These are phyloP conservation scores for Heterodera filipjevi DNA, from an alignment of 2,888 invertebrate species.

Conservation along the genomic window DNA sequence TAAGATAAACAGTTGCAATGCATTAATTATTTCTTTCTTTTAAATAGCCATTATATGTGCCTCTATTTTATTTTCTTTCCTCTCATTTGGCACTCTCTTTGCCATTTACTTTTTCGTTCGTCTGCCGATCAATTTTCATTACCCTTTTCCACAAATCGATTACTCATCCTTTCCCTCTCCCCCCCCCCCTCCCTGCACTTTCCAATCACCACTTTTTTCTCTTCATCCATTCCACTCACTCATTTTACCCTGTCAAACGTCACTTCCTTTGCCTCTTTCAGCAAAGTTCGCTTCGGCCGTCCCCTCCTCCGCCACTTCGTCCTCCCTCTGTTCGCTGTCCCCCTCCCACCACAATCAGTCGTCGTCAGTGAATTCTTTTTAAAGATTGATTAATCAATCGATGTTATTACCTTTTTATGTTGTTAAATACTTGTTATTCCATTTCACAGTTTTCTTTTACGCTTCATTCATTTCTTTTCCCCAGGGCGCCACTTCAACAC, in stretches of 20 bases:
- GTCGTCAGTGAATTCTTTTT: background rate
- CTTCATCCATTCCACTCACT: background rate
- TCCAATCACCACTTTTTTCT: background rate
- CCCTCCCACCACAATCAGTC: slow-evolving; percentile 19
- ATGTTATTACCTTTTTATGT: background rate
- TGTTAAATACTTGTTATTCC: background rate
- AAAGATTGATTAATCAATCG: background rate
- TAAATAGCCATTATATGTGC: too few species aligned
- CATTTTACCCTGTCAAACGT: background rate
- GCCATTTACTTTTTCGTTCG: background rate
- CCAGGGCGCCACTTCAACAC: background rate
- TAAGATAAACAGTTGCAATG: background rate
- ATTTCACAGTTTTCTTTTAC: background rate
- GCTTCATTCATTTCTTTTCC: background rate
- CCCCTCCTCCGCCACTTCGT: slow-evolving; percentile 1
- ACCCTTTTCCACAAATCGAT: background rate
- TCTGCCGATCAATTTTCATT: background rate
- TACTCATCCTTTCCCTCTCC: background rate
- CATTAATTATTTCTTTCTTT: background rate
- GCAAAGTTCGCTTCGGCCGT: slow-evolving; percentile 11
- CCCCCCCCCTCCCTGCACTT: background rate
- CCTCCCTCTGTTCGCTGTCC: background rate
- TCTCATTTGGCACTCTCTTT: background rate
- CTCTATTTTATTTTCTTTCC: background rate
- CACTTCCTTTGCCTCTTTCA: background rate